These are phyloP conservation scores for Drepana arcuata DNA, from an alignment of 1,140 invertebrate species.

Conservation along the genomic window DNA sequence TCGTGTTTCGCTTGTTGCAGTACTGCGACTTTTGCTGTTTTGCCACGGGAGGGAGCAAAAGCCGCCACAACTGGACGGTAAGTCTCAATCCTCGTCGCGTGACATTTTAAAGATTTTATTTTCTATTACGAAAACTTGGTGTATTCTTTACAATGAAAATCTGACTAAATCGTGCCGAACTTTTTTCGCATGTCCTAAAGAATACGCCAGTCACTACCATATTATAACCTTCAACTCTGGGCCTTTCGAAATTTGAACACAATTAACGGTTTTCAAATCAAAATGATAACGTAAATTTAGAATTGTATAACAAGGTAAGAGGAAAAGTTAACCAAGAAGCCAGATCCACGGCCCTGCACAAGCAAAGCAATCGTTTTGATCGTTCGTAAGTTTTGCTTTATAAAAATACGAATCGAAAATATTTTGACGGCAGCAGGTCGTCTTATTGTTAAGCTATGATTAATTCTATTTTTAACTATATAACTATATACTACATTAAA, in stretches of 20 bases:
- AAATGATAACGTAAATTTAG: conserved; percentile 2
- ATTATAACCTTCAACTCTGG: too few species aligned
- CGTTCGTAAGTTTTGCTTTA: conserved; percentile 69
- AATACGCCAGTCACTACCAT: too few species aligned
- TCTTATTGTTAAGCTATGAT: conserved; percentile 65
- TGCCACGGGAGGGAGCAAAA: conserved; percentile 59
- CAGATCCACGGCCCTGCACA: conserved; percentile 58
- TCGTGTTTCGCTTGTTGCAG: conserved; percentile 28
- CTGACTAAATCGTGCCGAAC: conserved; percentile 3
- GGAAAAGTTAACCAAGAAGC: conserved; percentile 24
- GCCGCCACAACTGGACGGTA: conserved; percentile 67
- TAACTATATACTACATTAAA: conserved; percentile 67
- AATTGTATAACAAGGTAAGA: conserved; percentile 2
- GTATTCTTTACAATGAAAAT: conserved; percentile 2
- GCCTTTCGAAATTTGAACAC: conserved; percentile 14
- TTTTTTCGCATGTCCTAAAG: too few species aligned
- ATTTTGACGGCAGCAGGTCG: conserved; percentile 61
- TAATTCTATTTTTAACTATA: conserved; percentile 60
- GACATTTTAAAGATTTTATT: too few species aligned
- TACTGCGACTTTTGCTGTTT: conserved; percentile 43
- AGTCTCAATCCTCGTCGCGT: conserved; percentile 59
- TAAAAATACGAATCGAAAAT: conserved; percentile 72
- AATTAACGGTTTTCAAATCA: neutral
- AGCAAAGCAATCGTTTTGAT: conserved; percentile 65
- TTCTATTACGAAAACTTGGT: conserved; percentile 3